Evolutionary conservation across 2,797 vertebrate genomes (phyloP).

Genomic region (Chiloscyllium punctatum): DNA sequence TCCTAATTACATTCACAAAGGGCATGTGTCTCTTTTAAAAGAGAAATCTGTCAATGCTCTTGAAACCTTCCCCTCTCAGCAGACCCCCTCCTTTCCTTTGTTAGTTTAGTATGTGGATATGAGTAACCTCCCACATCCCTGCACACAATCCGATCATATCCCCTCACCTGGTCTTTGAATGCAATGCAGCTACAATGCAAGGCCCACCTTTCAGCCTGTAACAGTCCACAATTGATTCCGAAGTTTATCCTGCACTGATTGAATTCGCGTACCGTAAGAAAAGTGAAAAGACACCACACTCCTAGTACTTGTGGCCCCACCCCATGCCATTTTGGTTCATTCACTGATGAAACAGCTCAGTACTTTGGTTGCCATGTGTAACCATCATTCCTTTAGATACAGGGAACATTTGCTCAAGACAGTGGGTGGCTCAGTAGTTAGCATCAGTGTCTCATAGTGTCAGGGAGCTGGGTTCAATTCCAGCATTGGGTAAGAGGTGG

Average conservation of each 20-base stretch:
- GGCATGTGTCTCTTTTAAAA: neutral
- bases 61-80: neutral
- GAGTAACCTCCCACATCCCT: neutral
- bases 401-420: neutral
- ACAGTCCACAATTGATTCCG: neutral
- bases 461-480: too few species aligned
- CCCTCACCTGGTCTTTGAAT: neutral
- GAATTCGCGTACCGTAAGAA: neutral
- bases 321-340: neutral
- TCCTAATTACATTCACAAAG: neutral
- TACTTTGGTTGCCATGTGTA: neutral
- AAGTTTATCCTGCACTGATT: neutral
- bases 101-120: neutral
- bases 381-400: neutral
- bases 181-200: neutral
- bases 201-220: neutral
- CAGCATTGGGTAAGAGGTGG: too few species aligned
- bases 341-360: neutral
- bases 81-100: neutral
- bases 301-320: neutral
- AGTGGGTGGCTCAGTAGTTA: too few species aligned
- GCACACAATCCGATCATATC: neutral
- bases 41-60: neutral
- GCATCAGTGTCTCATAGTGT: too few species aligned
- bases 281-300: neutral